phyloP scores from a whole-genome alignment of 2,113 vertebrate species.

The Hippocampus barbouri region DNA sequence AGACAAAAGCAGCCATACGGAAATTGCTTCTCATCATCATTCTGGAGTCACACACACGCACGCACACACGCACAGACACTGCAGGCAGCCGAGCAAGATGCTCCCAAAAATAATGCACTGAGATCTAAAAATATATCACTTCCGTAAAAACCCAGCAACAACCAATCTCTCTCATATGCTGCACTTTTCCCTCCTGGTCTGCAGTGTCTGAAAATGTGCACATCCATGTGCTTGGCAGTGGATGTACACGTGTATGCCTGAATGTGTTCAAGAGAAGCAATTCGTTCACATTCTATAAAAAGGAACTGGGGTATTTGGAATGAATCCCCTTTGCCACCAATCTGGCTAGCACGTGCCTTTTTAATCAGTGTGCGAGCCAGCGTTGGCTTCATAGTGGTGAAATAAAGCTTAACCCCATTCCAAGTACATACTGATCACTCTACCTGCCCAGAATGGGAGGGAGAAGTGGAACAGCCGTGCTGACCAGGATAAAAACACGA shows the following conservation, averaged over 20 bases:
- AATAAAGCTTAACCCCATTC: constrained; percentile 48
- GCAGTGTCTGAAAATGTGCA: constrained; percentile 23
- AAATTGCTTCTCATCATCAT: constrained; percentile 1
- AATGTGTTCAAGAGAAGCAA: constrained; percentile 7
- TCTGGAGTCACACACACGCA: background rate
- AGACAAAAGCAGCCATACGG: constrained; percentile 8
- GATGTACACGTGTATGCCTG: constrained; percentile 26
- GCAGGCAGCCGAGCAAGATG: constrained; percentile 29
- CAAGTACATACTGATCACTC: constrained; percentile 25
- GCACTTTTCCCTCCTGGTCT: constrained; percentile 15
- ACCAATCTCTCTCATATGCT: background rate
- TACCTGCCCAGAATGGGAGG: background rate
- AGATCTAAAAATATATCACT: constrained; percentile 55
- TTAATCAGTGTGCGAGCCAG: constrained; percentile 36
- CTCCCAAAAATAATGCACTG: constrained; percentile 36
- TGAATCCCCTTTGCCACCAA: constrained; percentile 12
- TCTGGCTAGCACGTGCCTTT: constrained; percentile 35
- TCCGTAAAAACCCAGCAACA: constrained; percentile 46
- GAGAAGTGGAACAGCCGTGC: constrained; percentile 1
- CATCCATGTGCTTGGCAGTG: constrained; percentile 23
- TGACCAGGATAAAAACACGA: background rate
- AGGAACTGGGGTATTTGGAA: constrained; percentile 1
- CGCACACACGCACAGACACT: constrained; percentile 15
- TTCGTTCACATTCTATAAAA: constrained; percentile 4
- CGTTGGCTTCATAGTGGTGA: constrained; percentile 52